Evolutionary conservation across 2,888 invertebrate genomes (phyloP), one percentile per base, ranked within the genome.

Genomic region (Harmothoe impar): DNA sequence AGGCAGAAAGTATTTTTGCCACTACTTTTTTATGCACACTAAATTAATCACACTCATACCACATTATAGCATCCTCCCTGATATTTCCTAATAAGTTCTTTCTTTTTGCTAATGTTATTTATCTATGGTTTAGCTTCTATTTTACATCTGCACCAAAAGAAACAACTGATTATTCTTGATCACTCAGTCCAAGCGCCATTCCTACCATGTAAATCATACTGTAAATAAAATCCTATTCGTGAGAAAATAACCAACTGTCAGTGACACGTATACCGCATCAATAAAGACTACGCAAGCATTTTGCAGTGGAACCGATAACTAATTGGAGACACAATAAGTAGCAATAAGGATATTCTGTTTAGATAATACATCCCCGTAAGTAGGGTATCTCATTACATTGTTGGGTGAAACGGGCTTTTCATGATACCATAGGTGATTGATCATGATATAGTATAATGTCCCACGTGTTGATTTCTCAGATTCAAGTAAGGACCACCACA

Each of bases 191-290:
- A 62, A 62, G n/a, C 62, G 62, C 62, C 62, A 62, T 62, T 62
- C 62, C 62, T 62, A 62, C 62, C 20, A 81, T 81, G 81, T 81
- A 81, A 81, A 81, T 81, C 35, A 81, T 81, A 81, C 33, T 81
- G 81, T 81, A 81, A 81, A 81, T 81, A 81, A 81, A 81, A 10
- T 35, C 25, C 81, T 81, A 25, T 81, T 81, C 81, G 81, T 81
- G 81, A 81, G 81, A 81, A 81, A 81, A 81, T 43, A 35, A 81
- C 5, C 77, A 25, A n/a, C 72, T 29, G 72, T 72, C 72, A 15
- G 31, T 72, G 72, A 72, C 5, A 29, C 25, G 62, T 72, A 72
- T 72, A 25, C 29, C 0, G 72, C 62, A 29, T 72, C 15, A 72
- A 72, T 72, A 72, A 72, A 72, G 5, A 72, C 31, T 72, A 62